These are phyloP conservation scores for Venustoraphidia nigricollis DNA, from an alignment of 2,888 invertebrate species.

Conservation along the genomic window DNA sequence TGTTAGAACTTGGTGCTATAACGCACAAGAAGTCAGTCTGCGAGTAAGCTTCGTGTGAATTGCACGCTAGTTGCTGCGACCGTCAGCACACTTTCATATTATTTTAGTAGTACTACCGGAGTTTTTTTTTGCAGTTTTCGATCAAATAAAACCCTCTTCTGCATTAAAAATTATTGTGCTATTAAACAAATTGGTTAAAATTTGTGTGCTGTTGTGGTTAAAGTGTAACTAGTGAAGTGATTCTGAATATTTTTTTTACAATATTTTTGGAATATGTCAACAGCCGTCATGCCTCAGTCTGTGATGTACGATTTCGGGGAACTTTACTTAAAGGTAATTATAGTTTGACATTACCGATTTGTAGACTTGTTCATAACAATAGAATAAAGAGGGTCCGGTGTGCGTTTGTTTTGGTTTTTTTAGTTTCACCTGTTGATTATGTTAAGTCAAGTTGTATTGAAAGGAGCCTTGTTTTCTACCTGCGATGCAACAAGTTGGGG, in stretches of 20 bases:
- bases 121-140: constrained; percentile 7
- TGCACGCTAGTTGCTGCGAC: constrained; percentile 38
- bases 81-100: constrained; percentile 29
- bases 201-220: constrained; percentile 2
- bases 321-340: constrained; percentile 51
- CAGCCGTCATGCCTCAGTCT: constrained; percentile 61
- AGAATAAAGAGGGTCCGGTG: too few relatives aligned
- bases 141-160: constrained; percentile 2
- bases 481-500: too few relatives aligned
- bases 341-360: neutral
- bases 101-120: constrained; percentile 4
- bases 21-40: constrained; percentile 29
- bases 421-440: too few relatives aligned
- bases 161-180: neutral
- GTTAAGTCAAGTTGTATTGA: too few relatives aligned
- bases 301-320: constrained; percentile 63
- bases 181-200: neutral
- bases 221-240: constrained; percentile 7
- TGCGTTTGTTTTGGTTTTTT: too few relatives aligned
- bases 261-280: constrained; percentile 42
- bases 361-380: too few relatives aligned
- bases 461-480: too few relatives aligned
- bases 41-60: constrained; percentile 41
- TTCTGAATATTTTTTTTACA: constrained; percentile 4
- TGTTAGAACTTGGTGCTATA: constrained; percentile 15